Conservation (phyloP, 2,797 vertebrate genomes). For the Hypotaenidia philippensis region DNA sequence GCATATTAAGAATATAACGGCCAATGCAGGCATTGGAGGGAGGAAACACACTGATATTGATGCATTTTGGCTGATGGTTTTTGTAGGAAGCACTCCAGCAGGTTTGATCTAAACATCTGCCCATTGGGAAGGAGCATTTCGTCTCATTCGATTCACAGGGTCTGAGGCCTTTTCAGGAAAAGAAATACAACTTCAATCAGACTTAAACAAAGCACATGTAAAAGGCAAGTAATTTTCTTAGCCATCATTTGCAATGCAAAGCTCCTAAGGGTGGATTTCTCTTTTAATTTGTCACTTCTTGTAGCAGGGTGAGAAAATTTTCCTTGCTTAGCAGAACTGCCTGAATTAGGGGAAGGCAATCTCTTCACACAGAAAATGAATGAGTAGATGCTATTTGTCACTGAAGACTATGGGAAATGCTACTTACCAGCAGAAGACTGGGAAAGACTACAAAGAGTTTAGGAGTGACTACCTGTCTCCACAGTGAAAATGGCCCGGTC, state of each 20-base stretch:
- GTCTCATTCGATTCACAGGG: slow-evolving; percentile 65
- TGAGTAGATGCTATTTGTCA: neutral
- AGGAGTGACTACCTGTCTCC: slow-evolving; percentile 49
- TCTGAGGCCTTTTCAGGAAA: slow-evolving; percentile 62
- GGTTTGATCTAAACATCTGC: slow-evolving; percentile 57
- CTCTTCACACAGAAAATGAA: neutral
- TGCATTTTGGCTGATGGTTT: slow-evolving; percentile 24
- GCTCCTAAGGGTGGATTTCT: neutral
- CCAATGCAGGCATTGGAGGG: slow-evolving; percentile 61
- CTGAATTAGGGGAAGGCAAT: neutral
- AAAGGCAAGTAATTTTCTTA: slow-evolving; percentile 18
- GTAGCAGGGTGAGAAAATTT: slow-evolving; percentile 7
- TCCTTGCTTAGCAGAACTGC: neutral
- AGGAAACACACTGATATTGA: slow-evolving; percentile 34
- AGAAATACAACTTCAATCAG: slow-evolving; percentile 31
- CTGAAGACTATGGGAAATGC: neutral
- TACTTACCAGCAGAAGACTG: neutral
- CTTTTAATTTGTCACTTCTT: neutral
- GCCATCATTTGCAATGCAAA: slow-evolving; percentile 33
- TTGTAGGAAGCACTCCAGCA: slow-evolving; percentile 65
- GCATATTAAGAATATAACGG: slow-evolving; percentile 64
- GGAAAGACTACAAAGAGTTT: neutral
- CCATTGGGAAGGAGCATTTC: slow-evolving; percentile 45
- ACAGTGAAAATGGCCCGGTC: slow-evolving; percentile 49
- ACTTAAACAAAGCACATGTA: slow-evolving; percentile 31